phyloP scores from a whole-genome alignment of 2,113 vertebrate species.

The Ursus arctos region DNA sequence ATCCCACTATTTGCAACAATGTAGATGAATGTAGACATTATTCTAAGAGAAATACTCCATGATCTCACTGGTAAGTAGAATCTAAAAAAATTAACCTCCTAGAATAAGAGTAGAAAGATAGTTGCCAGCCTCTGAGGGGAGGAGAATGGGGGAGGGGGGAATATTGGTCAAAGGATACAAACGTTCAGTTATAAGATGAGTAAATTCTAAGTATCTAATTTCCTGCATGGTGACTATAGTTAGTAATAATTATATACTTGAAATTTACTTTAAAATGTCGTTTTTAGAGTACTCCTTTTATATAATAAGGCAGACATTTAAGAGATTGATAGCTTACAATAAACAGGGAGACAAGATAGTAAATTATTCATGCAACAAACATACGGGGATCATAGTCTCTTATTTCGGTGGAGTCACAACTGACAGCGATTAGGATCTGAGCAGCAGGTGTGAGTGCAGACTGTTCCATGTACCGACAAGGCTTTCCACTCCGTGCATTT shows the following conservation, averaged over 20 bases:
- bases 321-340: not conserved
- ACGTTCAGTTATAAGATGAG: not conserved
- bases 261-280: not conserved
- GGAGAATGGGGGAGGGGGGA: too few relatives aligned
- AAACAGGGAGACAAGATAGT: not conserved
- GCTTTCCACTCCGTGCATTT: not conserved
- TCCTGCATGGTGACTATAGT: not conserved
- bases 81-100: not conserved
- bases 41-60: not conserved
- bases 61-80: not conserved
- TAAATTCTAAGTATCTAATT: not conserved
- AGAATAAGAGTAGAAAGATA: not conserved
- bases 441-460: conserved; percentile 30
- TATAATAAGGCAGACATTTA: conserved; percentile 14
- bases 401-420: not conserved
- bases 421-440: not conserved
- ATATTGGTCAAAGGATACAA: not conserved
- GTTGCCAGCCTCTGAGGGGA: not conserved
- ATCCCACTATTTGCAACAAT: not conserved
- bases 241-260: not conserved
- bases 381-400: not conserved
- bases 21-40: not conserved
- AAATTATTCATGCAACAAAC: not conserved
- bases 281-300: not conserved
- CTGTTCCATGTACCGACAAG: not conserved